phyloP scores from a whole-genome alignment of 2,113 vertebrate species.

The Grallaria varia region DNA sequence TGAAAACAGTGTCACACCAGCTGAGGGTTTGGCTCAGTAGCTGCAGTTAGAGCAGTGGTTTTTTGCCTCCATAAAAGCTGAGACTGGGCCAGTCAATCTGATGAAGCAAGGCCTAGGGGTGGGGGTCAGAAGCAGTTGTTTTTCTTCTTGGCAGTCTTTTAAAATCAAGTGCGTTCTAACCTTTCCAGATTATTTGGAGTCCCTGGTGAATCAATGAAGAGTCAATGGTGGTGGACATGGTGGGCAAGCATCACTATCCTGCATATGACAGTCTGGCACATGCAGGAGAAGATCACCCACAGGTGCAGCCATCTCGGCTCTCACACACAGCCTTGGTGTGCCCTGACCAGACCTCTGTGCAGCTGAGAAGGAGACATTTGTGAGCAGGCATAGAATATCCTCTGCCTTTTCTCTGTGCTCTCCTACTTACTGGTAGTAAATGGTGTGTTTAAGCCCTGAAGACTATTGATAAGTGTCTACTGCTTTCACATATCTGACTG shows the following conservation, averaged over 20 bases:
- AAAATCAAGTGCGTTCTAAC: background rate
- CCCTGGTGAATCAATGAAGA: rapidly evolving
- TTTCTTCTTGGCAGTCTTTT: background rate
- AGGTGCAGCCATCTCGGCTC: background rate
- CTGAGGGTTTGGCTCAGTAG: background rate
- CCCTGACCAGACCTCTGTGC: background rate
- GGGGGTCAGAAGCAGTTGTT: background rate
- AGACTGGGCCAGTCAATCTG: background rate
- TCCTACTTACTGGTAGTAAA: background rate
- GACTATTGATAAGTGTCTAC: background rate
- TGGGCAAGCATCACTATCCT: background rate
- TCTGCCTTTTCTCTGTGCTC: background rate
- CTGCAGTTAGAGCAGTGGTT: background rate
- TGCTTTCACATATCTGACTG: rapidly evolving
- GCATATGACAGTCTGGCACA: background rate
- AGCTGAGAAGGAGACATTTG: background rate
- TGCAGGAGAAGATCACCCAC: rapidly evolving
- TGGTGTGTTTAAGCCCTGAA: background rate
- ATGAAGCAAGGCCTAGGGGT: background rate
- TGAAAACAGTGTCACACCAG: constrained; percentile 6
- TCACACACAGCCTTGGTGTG: rapidly evolving
- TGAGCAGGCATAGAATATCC: background rate
- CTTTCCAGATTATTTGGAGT: background rate
- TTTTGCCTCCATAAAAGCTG: background rate
- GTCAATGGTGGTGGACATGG: background rate